These are phyloP conservation scores for Premnoplex brunnescens DNA, from an alignment of 2,797 vertebrate species.

Conservation along the genomic window DNA sequence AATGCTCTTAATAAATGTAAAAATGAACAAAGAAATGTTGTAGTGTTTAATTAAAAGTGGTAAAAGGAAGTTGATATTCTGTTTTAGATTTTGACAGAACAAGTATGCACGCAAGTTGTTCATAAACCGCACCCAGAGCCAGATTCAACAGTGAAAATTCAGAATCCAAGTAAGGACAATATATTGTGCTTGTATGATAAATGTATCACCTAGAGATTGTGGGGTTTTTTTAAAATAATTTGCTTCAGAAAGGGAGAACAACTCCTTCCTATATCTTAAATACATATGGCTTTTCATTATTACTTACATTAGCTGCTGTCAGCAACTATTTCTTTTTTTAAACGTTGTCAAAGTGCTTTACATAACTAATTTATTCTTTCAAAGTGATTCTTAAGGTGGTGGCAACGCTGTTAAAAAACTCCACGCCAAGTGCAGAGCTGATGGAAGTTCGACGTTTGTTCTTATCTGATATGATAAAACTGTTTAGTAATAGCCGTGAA, in stretches of 20 bases:
- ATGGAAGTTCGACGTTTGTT: conserved; percentile 99
- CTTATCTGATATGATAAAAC: conserved; percentile 99
- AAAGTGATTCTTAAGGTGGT: conserved; percentile 99
- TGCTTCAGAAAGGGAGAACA: background rate
- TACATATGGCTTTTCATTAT: background rate
- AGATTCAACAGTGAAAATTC: conserved; percentile 98
- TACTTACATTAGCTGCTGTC: background rate
- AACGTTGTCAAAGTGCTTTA: conserved; percentile 10
- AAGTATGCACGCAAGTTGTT: conserved; percentile 98
- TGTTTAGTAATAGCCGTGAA: conserved; percentile 98
- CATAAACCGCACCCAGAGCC: conserved; percentile 98
- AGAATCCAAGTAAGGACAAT: conserved; percentile 93
- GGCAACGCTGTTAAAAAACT: conserved; percentile 96
- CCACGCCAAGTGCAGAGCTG: conserved; percentile 91
- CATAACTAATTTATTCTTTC: conserved; percentile 54
- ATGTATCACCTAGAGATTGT: background rate
- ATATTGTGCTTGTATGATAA: background rate
- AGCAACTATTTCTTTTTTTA: background rate
- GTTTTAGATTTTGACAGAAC: conserved; percentile 95
- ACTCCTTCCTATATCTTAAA: background rate
- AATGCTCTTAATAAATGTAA: background rate
- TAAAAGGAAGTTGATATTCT: conserved; percentile 40
- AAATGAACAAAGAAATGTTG: background rate
- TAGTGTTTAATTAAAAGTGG: background rate
- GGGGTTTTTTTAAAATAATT: background rate